Conservation (phyloP, 2,113 vertebrate species). For the Megaleporinus macrocephalus region DNA sequence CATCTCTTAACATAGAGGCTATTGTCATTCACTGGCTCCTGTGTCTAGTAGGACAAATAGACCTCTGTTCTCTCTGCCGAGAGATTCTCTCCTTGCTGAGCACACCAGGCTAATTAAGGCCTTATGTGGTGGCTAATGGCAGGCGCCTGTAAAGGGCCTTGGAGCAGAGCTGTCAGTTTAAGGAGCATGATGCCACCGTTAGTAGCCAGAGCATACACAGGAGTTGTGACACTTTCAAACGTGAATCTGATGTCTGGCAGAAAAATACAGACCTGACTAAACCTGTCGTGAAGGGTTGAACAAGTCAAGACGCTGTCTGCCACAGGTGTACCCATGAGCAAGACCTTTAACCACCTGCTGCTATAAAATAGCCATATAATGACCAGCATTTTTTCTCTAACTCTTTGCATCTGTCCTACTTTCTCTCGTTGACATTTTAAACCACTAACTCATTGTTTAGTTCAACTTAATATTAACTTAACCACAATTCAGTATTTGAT, state of each 20-base stretch:
- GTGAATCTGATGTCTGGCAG: not conserved
- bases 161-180: not conserved
- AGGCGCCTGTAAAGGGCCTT: not conserved
- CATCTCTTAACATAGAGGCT: slow-evolving; percentile 4
- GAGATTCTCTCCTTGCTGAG: slow-evolving; percentile 13
- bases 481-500: no score
- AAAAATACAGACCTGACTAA: not conserved
- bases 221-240: no score
- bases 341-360: not conserved
- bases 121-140: not conserved
- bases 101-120: not conserved
- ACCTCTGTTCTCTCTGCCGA: slow-evolving; percentile 37
- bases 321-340: not conserved
- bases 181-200: not conserved
- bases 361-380: not conserved
- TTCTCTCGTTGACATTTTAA: no score
- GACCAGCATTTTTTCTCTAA: not conserved
- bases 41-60: slow-evolving; percentile 40
- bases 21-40: slow-evolving; percentile 24
- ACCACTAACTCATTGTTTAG: no score
- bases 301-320: not conserved
- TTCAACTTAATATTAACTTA: no score
- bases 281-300: not conserved
- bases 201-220: no score
- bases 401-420: not conserved